These are phyloP conservation scores for Montipora capitata DNA, from an alignment of 92 coral and sea anemone genomes.

Conservation along the genomic window DNA sequence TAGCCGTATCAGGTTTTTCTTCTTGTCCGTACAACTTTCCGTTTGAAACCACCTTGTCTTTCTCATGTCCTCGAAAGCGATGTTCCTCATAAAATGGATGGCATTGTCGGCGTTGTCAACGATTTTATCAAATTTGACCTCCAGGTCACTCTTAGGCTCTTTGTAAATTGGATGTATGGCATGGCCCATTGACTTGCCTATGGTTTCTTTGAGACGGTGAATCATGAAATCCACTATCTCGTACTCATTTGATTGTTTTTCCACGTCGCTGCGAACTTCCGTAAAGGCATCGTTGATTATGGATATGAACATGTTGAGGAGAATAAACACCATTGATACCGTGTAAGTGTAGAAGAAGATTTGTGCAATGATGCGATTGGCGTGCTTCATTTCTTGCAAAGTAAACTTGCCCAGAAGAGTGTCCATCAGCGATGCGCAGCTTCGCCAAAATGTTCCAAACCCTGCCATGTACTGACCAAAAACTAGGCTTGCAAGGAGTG, in stretches of 20 bases:
- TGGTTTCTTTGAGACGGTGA: constrained; percentile 86
- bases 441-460: constrained; percentile 82
- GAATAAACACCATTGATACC: constrained; percentile 87
- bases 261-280: constrained; percentile 87
- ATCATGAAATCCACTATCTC: constrained; percentile 90
- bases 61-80: constrained; percentile 85
- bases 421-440: constrained; percentile 90
- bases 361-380: constrained; percentile 89
- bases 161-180: constrained; percentile 85
- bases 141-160: constrained; percentile 84
- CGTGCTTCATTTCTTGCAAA: constrained; percentile 67
- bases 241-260: constrained; percentile 85
- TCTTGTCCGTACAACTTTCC: constrained; percentile 80
- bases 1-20: constrained; percentile 82
- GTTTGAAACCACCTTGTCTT: constrained; percentile 83
- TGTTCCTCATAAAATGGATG: constrained; percentile 86
- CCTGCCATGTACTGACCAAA: constrained; percentile 89
- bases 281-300: constrained; percentile 92
- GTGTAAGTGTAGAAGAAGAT: constrained; percentile 90
- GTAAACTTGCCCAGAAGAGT: constrained; percentile 91
- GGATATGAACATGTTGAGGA: constrained; percentile 92
- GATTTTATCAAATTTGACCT: constrained; percentile 74
- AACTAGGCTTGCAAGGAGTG: constrained; percentile 85
- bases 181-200: constrained; percentile 84
- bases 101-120: constrained; percentile 83